Base-by-base conservation (phyloP, 1,140 invertebrate species). In the Tetraneura akinire region DNA sequence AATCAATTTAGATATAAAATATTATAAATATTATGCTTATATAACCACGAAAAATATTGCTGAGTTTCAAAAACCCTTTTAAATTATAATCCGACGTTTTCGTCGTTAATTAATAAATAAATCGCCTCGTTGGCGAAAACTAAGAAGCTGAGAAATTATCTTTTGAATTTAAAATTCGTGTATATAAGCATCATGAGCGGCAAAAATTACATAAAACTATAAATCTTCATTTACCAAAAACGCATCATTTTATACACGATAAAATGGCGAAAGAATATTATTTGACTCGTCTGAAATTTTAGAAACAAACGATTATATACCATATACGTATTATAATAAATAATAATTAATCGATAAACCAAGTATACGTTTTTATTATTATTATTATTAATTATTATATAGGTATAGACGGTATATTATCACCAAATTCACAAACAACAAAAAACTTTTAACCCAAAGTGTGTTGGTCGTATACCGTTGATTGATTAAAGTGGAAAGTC, bases 401-500 rank as follows among this genome's bases (percentile, higher is more conserved):
- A n/a, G n/a, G n/a, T n/a, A n/a, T n/a, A n/a, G n/a, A n/a, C n/a
- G n/a, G n/a, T n/a, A n/a, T n/a, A n/a, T n/a, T n/a, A n/a, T n/a
- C n/a, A n/a, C n/a, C n/a, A n/a, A n/a, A n/a, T n/a, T 37, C 32
- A 37, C 8, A 4, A 37, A 64, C 37, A 66, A 66, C 10, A 68
- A 23, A 68, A 68, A 68, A 47, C 64, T 68, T 68, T 68, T 14
- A 26, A 45, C n/a, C n/a, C 3, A 23, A 68, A 68, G 32, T 23
- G 29, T 21, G 71, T 57, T 32, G 32, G 10, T 49, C 32, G 32
- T 37, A 37, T 6, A n/a, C 49, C 32, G 70, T 74, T 74, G 71
- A 74, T 74, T 74, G 71, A 74, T 74, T 74, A 57, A 74, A 57
- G 18, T 42, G 71, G 71, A 74, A 74, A 74, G 71, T 74, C 71